Base-by-base conservation (phyloP, 2,797 vertebrate species). In the Uromys caudimaculatus region DNA sequence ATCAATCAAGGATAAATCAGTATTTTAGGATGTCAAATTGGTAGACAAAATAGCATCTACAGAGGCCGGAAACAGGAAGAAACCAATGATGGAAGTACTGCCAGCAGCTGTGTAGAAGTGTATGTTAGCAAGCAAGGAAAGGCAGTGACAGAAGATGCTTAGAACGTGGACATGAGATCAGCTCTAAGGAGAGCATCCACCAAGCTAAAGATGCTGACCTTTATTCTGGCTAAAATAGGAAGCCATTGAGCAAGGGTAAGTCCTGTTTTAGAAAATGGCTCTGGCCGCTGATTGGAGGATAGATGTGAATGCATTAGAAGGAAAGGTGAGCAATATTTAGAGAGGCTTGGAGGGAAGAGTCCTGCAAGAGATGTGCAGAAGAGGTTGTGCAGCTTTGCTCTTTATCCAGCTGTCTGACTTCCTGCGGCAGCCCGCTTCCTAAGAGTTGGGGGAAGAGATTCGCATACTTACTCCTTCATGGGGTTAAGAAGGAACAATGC, bases 401-500 rank as follows among this genome's bases (percentile, higher is more conserved):
- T 19, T 76, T 60, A 56, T 52, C 64, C 14, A 29, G 47, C 19
- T n/a, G 71, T 54, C 76, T 84, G 67, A 69, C 81, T 96, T 67
- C 24, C 60, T 27, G 11, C 38, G 6, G 2, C 21, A 81, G 90
- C 44, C 81, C 21, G 62, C 38, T 50, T 60, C 32, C n/a, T 35
- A 21, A 62, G 50, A 94, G 52, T 90, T 64, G n/a, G 71, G 47
- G 56, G 38, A 21, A 35, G 6, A 64, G 24, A 67, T 50, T 78
- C n/a, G 29, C 41, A 54, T 29, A 82, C 94, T n/a, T n/a, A 41
- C 17, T 19, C 52, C 60, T 81, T 81, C 29, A 0, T 35, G 38
- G 69, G 50, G 67, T 94, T 92, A 78, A 32, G 10, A 76, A 94
- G 54, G 67, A 96, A 84, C 58, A 81, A 95, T 52, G 90, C 86